phyloP scores from a whole-genome alignment of 2,113 vertebrate genomes.

The Protobothrops flavoviridis region DNA sequence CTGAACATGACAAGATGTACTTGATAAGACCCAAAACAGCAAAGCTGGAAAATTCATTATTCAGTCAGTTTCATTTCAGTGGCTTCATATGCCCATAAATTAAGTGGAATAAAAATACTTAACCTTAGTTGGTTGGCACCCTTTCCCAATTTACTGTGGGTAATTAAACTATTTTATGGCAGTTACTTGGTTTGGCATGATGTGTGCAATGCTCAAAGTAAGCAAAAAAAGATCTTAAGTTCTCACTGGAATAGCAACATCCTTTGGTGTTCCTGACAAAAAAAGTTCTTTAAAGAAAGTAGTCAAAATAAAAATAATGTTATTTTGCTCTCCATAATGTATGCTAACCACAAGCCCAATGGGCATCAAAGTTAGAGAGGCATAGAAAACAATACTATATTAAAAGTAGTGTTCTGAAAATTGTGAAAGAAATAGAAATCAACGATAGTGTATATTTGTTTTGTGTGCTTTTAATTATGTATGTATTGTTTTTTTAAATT shows the following conservation, averaged over 20 bases:
- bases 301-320: conserved; percentile 37
- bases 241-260: neutral
- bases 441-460: neutral
- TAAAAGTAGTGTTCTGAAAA: rapidly evolving
- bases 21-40: neutral
- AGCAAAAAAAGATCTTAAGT: conserved; percentile 12
- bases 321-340: neutral
- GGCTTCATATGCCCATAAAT: neutral
- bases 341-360: neutral
- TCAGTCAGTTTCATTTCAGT: neutral
- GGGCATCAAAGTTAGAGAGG: neutral
- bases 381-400: neutral
- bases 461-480: neutral
- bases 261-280: neutral
- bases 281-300: neutral
- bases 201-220: neutral
- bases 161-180: neutral
- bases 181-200: neutral
- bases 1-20: neutral
- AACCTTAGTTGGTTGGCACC: neutral
- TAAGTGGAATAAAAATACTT: neutral
- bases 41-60: neutral
- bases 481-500: neutral
- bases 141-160: conserved; percentile 11
- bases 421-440: neutral